Evolutionary conservation across 2,113 vertebrate genomes (phyloP).

Genomic region (Eulemur macaco): DNA sequence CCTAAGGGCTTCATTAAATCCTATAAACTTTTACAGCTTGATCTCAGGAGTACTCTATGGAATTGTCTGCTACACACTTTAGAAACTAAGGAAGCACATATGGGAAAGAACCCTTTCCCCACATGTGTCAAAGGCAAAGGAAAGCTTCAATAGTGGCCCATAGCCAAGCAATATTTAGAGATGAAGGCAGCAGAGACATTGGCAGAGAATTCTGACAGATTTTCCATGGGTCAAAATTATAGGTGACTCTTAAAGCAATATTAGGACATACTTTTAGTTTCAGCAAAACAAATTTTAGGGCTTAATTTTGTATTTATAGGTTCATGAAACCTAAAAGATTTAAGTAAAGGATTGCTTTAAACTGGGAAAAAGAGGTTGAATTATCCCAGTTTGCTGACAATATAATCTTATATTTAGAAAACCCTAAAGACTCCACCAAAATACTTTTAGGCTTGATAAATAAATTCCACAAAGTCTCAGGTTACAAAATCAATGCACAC

Average conservation of each 20-base stretch:
- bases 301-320: not conserved
- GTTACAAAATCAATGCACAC: too few species aligned
- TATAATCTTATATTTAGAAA: too few species aligned
- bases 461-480: too few species aligned
- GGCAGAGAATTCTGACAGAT: not conserved
- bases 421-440: too few species aligned
- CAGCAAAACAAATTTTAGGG: not conserved
- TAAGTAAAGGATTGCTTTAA: too few species aligned
- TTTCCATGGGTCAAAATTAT: not conserved
- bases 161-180: not conserved
- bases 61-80: constrained; percentile 1
- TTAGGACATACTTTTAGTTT: not conserved
- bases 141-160: not conserved
- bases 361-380: too few species aligned
- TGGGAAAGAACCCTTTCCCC: not conserved
- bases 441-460: too few species aligned
- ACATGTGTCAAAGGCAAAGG: not conserved
- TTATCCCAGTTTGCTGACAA: too few species aligned
- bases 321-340: not conserved
- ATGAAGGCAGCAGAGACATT: not conserved
- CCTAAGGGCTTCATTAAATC: constrained; percentile 44
- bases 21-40: constrained; percentile 42
- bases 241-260: not conserved
- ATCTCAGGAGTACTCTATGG: not conserved
- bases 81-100: not conserved